A percentile compares a stretch with the other conserved stretches of the same genome.
Conservation (phyloP, 2,888 invertebrate species). For the Helicoverpa assulta region DNA sequence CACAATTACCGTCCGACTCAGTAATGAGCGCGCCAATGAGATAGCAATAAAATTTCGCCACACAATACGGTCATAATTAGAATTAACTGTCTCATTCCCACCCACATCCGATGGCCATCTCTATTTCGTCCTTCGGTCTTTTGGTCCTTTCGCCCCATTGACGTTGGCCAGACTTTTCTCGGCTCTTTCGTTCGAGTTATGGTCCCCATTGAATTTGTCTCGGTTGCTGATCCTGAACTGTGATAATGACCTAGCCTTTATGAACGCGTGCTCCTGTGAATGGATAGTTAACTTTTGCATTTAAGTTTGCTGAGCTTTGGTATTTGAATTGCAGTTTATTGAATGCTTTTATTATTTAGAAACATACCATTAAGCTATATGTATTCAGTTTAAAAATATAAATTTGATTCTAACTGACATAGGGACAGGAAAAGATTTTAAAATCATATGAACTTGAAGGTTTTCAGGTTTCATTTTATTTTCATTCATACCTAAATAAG, state of each 20-base stretch:
- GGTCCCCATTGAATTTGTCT: constrained; percentile 55
- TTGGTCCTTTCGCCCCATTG: constrained; percentile 73
- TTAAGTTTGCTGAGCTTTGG: constrained; percentile 5
- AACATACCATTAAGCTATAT: too few species aligned
- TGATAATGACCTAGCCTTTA: constrained; percentile 45
- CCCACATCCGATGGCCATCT: constrained; percentile 84
- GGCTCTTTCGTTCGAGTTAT: constrained; percentile 52
- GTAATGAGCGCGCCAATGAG: constrained; percentile 88
- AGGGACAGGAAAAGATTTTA: too few species aligned
- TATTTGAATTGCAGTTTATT: neutral
- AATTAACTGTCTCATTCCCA: constrained; percentile 88
- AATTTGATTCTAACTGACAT: too few species aligned
- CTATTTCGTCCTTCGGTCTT: constrained; percentile 71
- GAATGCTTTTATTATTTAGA: neutral
- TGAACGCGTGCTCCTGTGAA: constrained; percentile 27
- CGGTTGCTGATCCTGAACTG: constrained; percentile 47
- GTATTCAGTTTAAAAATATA: too few species aligned
- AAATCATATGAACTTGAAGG: too few species aligned
- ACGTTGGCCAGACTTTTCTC: constrained; percentile 72
- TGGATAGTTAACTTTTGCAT: constrained; percentile 1
- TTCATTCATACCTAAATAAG: too few species aligned
- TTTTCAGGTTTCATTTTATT: neutral
- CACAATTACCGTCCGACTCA: constrained; percentile 79
- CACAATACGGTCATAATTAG: constrained; percentile 88
- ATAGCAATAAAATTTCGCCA: constrained; percentile 88